phyloP scores from a whole-genome alignment of 2,113 vertebrate species.

The Phoxinus phoxinus region DNA sequence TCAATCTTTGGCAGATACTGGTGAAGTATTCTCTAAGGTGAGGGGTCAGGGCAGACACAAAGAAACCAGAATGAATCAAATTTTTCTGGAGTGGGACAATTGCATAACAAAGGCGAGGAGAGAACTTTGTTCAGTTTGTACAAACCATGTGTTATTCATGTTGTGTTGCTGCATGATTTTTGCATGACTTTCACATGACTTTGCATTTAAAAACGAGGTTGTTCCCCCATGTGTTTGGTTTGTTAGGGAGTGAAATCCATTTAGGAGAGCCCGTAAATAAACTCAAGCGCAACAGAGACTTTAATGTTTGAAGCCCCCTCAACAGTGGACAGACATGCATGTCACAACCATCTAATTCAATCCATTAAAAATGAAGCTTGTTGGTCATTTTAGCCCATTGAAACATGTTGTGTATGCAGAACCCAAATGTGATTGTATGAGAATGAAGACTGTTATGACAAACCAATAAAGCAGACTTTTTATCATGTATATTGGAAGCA shows the following conservation, averaged over 20 bases:
- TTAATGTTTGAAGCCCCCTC: slow-evolving; percentile 13
- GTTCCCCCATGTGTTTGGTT: slow-evolving; percentile 3
- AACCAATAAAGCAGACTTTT: slow-evolving; percentile 52
- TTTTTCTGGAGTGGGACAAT: neutral
- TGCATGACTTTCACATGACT: slow-evolving; percentile 54
- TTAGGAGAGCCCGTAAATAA: neutral
- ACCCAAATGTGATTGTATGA: slow-evolving; percentile 47
- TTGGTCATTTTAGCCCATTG: slow-evolving; percentile 37
- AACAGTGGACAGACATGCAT: slow-evolving; percentile 18
- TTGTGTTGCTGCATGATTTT: slow-evolving; percentile 54
- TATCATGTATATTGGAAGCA: slow-evolving; percentile 9
- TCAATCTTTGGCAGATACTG: neutral
- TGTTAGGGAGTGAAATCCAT: neutral
- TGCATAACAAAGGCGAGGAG: neutral
- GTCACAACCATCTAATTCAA: neutral
- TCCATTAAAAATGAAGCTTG: neutral
- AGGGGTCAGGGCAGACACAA: slow-evolving; percentile 9
- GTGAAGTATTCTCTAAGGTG: neutral
- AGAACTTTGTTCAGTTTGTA: slow-evolving; percentile 27
- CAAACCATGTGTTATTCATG: slow-evolving; percentile 45
- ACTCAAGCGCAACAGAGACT: slow-evolving; percentile 10
- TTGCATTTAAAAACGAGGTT: slow-evolving; percentile 9
- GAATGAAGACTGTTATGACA: slow-evolving; percentile 60
- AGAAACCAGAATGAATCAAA: neutral
- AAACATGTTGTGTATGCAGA: slow-evolving; percentile 44